phyloP scores from a whole-genome alignment of 2,113 vertebrate genomes.

The Colaptes auratus region DNA sequence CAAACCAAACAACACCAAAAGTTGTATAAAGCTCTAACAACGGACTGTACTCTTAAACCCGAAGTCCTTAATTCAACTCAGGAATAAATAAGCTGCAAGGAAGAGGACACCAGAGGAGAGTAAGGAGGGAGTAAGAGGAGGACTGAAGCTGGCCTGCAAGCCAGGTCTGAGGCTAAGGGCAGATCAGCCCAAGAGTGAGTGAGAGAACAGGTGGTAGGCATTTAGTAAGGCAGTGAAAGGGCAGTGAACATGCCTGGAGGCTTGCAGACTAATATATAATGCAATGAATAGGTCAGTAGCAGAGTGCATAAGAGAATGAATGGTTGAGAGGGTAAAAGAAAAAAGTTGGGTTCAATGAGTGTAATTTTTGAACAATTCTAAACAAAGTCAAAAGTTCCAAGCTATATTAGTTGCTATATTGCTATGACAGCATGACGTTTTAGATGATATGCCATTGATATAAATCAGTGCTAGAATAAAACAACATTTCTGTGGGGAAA shows the following conservation, averaged over 20 bases:
- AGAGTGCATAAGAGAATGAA: not conserved
- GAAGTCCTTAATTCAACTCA: not conserved
- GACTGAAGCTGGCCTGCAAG: not conserved
- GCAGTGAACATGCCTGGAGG: not conserved
- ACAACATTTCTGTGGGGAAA: not conserved
- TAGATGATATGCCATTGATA: not conserved
- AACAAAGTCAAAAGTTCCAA: not conserved
- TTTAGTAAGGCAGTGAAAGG: not conserved
- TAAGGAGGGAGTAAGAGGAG: not conserved
- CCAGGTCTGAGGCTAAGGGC: not conserved
- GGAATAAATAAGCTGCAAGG: not conserved
- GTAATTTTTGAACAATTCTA: not conserved
- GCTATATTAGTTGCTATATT: not conserved
- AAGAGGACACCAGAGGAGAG: not conserved
- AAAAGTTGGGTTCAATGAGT: not conserved
- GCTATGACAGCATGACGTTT: not conserved
- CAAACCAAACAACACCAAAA: not conserved
- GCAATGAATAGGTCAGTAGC: not conserved
- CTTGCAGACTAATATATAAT: not conserved
- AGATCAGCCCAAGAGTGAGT: conserved; percentile 14
- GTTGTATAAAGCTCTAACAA: not conserved
- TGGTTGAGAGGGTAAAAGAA: not conserved
- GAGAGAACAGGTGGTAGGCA: conserved; percentile 47
- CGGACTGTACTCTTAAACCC: not conserved
- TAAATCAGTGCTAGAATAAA: not conserved